These are phyloP conservation scores for Penaeus chinensis DNA, from an alignment of 1,140 invertebrate genomes.

Conservation along the genomic window DNA sequence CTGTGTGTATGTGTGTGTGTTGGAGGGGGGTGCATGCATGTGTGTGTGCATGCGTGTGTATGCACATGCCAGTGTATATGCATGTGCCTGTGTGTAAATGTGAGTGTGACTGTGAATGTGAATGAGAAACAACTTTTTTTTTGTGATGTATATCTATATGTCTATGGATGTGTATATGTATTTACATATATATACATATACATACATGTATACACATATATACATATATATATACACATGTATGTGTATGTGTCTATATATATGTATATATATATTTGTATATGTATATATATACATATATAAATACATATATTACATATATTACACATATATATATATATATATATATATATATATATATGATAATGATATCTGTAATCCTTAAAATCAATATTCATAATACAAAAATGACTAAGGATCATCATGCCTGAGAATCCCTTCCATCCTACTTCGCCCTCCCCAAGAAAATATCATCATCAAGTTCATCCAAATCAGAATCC, in stretches of 20 bases:
- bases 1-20: no score
- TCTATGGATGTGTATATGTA: neutral
- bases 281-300: neutral
- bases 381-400: neutral
- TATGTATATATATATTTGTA: neutral
- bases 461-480: slow-evolving; percentile 23
- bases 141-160: neutral
- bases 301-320: neutral
- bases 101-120: neutral
- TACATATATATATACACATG: neutral
- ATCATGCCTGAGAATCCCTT: neutral
- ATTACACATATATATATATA: neutral
- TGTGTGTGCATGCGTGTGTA: no score
- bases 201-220: slow-evolving; percentile 4
- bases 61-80: neutral
- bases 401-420: neutral
- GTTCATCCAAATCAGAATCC: neutral
- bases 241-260: neutral
- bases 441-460: neutral
- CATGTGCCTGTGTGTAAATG: neutral
- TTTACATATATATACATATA: slow-evolving; percentile 15
- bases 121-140: neutral
- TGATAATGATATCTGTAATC: neutral
- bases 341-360: neutral
- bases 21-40: no score